Conservation (phyloP, 64 coral and sea anemone species). For the Montipora cactus region DNA sequence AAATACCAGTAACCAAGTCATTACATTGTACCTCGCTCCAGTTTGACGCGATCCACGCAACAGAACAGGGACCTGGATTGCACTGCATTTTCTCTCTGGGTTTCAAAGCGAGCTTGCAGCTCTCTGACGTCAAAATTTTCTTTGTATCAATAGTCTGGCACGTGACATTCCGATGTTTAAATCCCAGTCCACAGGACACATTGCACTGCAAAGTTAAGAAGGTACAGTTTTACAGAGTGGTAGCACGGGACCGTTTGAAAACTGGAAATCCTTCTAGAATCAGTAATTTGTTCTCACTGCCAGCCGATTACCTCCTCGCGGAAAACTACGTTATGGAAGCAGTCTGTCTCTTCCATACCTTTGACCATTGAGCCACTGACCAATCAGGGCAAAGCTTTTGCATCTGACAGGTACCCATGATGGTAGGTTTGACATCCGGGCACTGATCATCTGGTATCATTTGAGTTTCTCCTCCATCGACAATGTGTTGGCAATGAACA, state of each 20-base stretch:
- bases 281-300: too few species aligned
- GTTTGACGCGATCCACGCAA: constrained; percentile 71
- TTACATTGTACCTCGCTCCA: constrained; percentile 73
- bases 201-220: constrained; percentile 61
- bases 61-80: constrained; percentile 83
- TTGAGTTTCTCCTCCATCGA: constrained; percentile 48
- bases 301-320: too few species aligned
- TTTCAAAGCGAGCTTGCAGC: constrained; percentile 61
- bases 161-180: constrained; percentile 15
- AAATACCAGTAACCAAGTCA: not conserved
- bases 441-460: constrained; percentile 76
- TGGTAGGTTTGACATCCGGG: constrained; percentile 54
- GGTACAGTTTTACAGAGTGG: not conserved
- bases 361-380: constrained; percentile 65
- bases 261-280: too few species aligned
- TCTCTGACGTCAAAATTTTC: constrained; percentile 5
- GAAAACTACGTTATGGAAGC: too few species aligned
- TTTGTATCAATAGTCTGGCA: constrained; percentile 36
- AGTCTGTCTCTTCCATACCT: constrained; percentile 33
- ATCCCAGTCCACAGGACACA: constrained; percentile 70
- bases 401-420: constrained; percentile 55
- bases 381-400: constrained; percentile 66
- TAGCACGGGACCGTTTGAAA: not conserved
- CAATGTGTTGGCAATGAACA: constrained; percentile 67
- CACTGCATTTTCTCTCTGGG: constrained; percentile 46